phyloP scores from a whole-genome alignment of 2,113 vertebrate genomes.

The Steatornis caripensis region DNA sequence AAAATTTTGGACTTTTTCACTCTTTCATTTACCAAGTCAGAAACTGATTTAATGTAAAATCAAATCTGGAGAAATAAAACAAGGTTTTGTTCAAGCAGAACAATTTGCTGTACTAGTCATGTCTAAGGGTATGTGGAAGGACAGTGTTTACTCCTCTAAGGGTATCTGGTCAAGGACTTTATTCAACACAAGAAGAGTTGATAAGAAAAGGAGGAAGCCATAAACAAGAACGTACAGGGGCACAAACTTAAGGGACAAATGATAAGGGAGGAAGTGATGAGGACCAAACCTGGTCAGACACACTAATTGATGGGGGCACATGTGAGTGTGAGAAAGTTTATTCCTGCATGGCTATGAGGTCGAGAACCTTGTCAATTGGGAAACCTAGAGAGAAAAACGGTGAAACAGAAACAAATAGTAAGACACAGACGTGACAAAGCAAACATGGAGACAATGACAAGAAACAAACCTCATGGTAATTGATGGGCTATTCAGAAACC shows the following conservation, averaged over 20 bases:
- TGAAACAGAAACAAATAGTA: background rate
- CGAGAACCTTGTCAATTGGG: background rate
- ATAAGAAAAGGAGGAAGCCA: background rate
- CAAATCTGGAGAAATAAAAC: background rate
- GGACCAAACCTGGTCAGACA: background rate
- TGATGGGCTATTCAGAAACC: background rate
- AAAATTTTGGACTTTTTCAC: background rate
- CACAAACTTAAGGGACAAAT: background rate
- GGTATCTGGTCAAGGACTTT: background rate
- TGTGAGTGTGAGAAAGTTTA: background rate
- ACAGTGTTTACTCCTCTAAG: background rate
- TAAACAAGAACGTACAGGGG: background rate
- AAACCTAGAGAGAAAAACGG: background rate
- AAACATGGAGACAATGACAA: background rate
- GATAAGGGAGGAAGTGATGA: background rate
- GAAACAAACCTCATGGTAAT: background rate
- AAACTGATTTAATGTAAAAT: background rate
- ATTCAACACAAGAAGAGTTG: background rate
- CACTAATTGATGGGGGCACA: rapidly evolving
- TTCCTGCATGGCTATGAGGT: background rate
- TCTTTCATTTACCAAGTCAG: background rate
- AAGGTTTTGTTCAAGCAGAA: background rate
- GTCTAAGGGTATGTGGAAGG: background rate
- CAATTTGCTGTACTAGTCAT: background rate
- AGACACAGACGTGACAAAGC: background rate